phyloP scores from a whole-genome alignment of 1,140 invertebrate species.

The Anthonomus grandis region DNA sequence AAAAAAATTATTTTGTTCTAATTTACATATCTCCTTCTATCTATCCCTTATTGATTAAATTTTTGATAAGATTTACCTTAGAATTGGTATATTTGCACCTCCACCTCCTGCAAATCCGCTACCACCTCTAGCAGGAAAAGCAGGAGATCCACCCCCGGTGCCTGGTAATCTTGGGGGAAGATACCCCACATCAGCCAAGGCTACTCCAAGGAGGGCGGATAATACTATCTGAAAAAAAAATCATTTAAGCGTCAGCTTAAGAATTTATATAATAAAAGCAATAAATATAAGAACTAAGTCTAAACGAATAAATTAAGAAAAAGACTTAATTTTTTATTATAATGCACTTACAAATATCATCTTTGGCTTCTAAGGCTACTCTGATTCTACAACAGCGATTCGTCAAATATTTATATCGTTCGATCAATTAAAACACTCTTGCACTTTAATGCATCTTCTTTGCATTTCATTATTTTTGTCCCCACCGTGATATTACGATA shows the following conservation, averaged over 20 bases:
- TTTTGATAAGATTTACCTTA: too few species aligned
- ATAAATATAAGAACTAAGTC: too few species aligned
- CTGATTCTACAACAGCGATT: slow-evolving; percentile 1
- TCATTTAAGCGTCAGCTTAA: too few species aligned
- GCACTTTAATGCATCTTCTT: slow-evolving; percentile 27
- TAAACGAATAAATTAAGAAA: too few species aligned
- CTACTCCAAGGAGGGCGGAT: slow-evolving; percentile 30
- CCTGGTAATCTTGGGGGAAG: slow-evolving; percentile 59
- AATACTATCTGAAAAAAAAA: slow-evolving; percentile 39
- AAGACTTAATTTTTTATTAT: too few species aligned
- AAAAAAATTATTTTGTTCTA: too few species aligned
- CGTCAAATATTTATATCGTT: slow-evolving; percentile 24
- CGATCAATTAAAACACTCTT: slow-evolving; percentile 24
- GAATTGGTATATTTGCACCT: slow-evolving; percentile 52
- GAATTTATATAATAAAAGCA: too few species aligned
- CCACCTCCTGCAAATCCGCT: slow-evolving; percentile 25
- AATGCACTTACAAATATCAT: slow-evolving; percentile 24
- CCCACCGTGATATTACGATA: not conserved
- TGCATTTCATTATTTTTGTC: slow-evolving; percentile 24
- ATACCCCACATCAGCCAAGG: slow-evolving; percentile 55
- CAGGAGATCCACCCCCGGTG: slow-evolving; percentile 21
- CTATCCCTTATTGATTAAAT: too few species aligned
- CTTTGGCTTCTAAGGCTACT: slow-evolving; percentile 14
- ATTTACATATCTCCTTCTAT: too few species aligned
- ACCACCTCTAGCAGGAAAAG: slow-evolving; percentile 39